Percentiles rank a stretch among this genome's conserved stretches.
phyloP scores from a whole-genome alignment of 2,888 invertebrate genomes.

The Yponomeuta malinellus region DNA sequence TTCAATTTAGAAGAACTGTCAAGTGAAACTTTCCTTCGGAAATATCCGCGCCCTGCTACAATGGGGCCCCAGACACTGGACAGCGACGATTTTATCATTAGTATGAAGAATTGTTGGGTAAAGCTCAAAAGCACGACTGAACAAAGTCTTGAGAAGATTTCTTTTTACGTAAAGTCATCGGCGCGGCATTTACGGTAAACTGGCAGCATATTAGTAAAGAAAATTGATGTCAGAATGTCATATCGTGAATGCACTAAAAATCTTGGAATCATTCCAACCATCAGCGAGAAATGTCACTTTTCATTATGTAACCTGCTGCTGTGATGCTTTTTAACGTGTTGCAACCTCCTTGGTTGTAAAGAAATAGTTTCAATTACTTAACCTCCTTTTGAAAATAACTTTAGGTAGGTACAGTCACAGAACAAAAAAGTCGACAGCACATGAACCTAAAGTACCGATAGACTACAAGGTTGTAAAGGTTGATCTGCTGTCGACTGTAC shows the following conservation, averaged over 20 bases:
- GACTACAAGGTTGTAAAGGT: no score
- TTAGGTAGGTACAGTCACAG: background rate
- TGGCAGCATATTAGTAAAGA: background rate
- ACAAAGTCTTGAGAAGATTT: background rate
- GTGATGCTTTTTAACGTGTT: background rate
- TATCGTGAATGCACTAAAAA: background rate
- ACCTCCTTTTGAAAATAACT: background rate
- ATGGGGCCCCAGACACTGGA: slow-evolving; percentile 3
- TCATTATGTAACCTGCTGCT: background rate
- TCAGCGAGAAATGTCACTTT: background rate
- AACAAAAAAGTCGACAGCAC: no score
- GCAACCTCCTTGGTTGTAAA: background rate
- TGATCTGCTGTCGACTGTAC: no score
- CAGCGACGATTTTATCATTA: background rate
- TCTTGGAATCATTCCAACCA: background rate
- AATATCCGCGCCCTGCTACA: slow-evolving; percentile 6
- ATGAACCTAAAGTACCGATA: no score
- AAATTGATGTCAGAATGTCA: background rate
- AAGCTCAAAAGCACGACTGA: background rate
- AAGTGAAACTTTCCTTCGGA: slow-evolving; percentile 7
- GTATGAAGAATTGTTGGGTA: background rate
- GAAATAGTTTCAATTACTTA: background rate
- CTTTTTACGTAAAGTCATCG: background rate
- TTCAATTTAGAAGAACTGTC: slow-evolving; percentile 12
- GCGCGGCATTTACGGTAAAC: background rate